A percentile compares a stretch with the other conserved stretches of the same genome.
Evolutionary conservation across 2,113 vertebrate genomes (phyloP).

Genomic region (Eulemur rufifrons): DNA sequence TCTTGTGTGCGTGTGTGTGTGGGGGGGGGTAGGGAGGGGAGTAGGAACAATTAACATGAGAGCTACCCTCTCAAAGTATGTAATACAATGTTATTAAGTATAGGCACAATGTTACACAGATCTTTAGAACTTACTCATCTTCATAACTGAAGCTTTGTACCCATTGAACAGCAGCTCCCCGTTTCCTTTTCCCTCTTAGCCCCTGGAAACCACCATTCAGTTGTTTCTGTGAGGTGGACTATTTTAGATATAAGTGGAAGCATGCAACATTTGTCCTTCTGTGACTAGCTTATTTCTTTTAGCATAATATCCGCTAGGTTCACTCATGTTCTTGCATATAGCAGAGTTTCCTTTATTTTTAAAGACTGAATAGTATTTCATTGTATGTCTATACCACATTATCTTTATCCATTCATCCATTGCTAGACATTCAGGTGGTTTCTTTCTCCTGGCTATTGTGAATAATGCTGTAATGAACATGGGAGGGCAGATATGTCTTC

Average conservation of each 20-base stretch:
- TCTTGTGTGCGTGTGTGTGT: background rate
- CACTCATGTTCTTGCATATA: background rate
- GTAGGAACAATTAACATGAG: background rate
- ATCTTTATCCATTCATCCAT: background rate
- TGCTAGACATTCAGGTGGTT: background rate
- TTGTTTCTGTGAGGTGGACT: background rate
- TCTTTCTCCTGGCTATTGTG: background rate
- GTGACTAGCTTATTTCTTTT: background rate
- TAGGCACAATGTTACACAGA: background rate
- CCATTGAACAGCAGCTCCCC: background rate
- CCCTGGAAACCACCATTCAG: background rate
- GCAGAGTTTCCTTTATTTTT: background rate
- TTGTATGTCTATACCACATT: background rate
- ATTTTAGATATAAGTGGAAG: background rate
- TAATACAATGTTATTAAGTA: background rate
- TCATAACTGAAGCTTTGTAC: background rate
- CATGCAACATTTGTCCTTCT: background rate
- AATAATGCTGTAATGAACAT: background rate
- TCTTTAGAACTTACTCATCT: background rate
- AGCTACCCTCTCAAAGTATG: background rate
- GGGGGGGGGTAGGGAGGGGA: background rate
- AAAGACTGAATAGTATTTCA: background rate
- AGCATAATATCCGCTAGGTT: background rate
- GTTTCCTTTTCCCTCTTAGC: no score
- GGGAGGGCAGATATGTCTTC: background rate